Conservation (phyloP, 1,140 invertebrate genomes). For the Acyrthosiphon pisum region DNA sequence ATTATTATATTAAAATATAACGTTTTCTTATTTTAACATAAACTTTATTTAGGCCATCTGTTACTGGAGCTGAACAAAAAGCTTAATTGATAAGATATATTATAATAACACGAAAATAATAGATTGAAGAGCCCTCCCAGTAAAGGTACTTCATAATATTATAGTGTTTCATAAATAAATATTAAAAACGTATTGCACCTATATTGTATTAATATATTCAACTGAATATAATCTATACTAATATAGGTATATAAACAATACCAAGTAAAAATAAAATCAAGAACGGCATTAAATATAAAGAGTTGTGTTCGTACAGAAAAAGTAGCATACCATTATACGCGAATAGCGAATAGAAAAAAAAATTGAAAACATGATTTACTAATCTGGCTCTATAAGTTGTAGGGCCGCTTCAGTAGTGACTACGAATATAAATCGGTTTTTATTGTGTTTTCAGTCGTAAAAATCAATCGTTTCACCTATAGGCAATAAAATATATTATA, state of each 20-base stretch:
- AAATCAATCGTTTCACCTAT: constrained; percentile 3
- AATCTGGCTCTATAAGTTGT: neutral
- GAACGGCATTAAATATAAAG: neutral
- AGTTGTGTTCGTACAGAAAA: neutral
- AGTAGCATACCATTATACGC: neutral
- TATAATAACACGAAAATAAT: neutral
- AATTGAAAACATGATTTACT: neutral
- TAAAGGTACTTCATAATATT: neutral
- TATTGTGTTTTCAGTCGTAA: neutral
- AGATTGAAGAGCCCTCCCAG: neutral
- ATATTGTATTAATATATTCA: neutral
- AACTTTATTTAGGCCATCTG: neutral
- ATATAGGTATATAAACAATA: neutral
- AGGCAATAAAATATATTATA: neutral
- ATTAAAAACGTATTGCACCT: neutral
- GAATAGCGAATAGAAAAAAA: neutral
- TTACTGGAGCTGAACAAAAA: neutral
- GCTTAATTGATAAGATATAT: neutral
- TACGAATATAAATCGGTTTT: neutral
- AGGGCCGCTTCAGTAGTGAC: neutral
- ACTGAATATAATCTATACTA: neutral
- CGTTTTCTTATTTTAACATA: neutral
- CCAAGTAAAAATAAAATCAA: neutral
- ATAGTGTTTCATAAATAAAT: neutral
- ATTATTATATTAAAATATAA: neutral